phyloP scores from a whole-genome alignment of 2,888 invertebrate species.

The Trypoxylon attenuatum region DNA sequence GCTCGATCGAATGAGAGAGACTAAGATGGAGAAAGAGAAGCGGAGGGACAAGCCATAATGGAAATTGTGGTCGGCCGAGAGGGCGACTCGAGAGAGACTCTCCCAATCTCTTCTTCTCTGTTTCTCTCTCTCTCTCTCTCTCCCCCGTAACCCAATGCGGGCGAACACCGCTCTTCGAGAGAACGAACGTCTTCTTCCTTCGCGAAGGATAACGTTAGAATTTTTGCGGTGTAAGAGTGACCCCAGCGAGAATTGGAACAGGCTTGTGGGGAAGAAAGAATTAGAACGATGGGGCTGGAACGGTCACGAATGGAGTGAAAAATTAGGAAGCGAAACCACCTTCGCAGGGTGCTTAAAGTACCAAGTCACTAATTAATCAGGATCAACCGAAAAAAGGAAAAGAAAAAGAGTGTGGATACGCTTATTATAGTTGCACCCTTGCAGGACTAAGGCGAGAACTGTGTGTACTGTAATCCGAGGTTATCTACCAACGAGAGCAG shows the following conservation, averaged over 20 bases:
- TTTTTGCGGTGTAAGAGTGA: background rate
- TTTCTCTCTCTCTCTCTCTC: no score
- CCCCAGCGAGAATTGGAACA: background rate
- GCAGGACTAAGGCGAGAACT: no score
- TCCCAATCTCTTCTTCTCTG: background rate
- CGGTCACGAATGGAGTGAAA: background rate
- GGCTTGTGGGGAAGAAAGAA: background rate
- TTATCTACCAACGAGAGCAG: no score
- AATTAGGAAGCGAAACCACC: background rate
- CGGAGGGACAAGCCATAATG: constrained; percentile 27
- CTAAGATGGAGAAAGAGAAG: constrained; percentile 1
- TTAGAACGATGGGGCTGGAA: background rate
- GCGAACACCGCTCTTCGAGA: no score
- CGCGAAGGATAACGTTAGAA: background rate
- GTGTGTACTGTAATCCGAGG: no score
- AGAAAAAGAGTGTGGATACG: no score
- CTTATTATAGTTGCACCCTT: no score
- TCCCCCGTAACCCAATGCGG: background rate
- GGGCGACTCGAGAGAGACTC: constrained; percentile 14
- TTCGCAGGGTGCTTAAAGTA: background rate
- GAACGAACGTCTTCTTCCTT: background rate
- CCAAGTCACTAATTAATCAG: background rate
- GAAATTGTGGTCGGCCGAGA: constrained; percentile 36
- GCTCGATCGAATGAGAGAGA: constrained; percentile 1
- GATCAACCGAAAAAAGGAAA: background rate